Evolutionary conservation across 2,113 vertebrate species (phyloP).

Genomic region (Embiotoca jacksoni): DNA sequence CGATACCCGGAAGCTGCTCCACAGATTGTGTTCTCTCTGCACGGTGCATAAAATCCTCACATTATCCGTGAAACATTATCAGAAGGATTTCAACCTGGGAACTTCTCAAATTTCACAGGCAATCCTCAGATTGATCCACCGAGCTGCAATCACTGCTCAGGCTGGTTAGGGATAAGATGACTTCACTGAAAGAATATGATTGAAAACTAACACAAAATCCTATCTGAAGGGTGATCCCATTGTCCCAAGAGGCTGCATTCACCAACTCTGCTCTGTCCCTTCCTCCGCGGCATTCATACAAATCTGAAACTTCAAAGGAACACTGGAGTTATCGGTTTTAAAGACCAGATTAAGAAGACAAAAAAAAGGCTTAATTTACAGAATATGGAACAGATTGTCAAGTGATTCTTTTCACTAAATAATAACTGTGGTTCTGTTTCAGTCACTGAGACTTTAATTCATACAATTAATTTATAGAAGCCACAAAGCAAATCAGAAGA

Average conservation of each 20-base stretch:
- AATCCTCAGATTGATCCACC: conserved; percentile 49
- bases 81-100: conserved; percentile 31
- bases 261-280: conserved; percentile 2
- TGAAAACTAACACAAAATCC: conserved; percentile 36
- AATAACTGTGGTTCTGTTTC: no score
- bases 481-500: no score
- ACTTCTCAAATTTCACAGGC: conserved; percentile 35
- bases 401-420: no score
- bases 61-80: conserved; percentile 36
- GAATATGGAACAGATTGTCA: no score
- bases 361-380: no score
- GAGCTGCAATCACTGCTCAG: conserved; percentile 24
- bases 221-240: conserved; percentile 41
- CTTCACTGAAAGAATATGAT: conserved; percentile 4
- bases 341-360: no score
- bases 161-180: conserved; percentile 37
- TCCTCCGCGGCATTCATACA: conserved; percentile 1
- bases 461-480: no score
- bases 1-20: no score
- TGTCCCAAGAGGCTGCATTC: conserved; percentile 13
- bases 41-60: not conserved
- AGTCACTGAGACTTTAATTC: no score
- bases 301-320: conserved; percentile 11
- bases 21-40: conserved; percentile 9
- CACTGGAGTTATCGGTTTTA: no score